Conservation (phyloP, 2,888 invertebrate species). For the Camptogramma bilineatum region DNA sequence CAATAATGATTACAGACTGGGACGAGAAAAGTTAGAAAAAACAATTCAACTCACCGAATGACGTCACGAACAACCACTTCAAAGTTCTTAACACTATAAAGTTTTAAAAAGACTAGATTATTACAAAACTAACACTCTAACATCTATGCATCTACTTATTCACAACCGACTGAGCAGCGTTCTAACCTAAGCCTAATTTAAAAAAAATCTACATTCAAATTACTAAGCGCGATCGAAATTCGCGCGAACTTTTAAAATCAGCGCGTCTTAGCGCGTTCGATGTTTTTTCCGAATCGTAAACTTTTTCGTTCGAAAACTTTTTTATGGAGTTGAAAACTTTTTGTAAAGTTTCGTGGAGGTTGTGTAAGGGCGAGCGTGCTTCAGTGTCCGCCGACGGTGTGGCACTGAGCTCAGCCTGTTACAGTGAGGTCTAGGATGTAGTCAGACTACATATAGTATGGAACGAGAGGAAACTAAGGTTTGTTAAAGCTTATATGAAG, state of each 20-base stretch:
- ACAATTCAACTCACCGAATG: constrained; percentile 37
- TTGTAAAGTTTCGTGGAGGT: constrained; percentile 39
- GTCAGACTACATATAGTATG: constrained; percentile 49
- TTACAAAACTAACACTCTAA: constrained; percentile 55
- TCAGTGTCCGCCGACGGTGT: constrained; percentile 67
- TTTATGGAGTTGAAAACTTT: constrained; percentile 21
- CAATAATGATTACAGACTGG: constrained; percentile 17
- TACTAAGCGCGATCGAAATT: constrained; percentile 8
- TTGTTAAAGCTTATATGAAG: not conserved
- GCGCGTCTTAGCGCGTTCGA: not conserved
- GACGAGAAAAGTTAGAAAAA: constrained; percentile 17
- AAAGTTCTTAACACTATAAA: constrained; percentile 30
- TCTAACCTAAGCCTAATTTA: constrained; percentile 45
- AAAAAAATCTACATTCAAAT: constrained; percentile 21
- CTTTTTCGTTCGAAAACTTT: constrained; percentile 11
- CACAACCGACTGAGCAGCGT: constrained; percentile 66
- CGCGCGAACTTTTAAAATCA: not conserved
- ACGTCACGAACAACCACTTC: constrained; percentile 22
- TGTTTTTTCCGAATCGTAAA: constrained; percentile 27
- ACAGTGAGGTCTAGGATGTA: constrained; percentile 77
- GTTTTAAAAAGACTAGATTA: constrained; percentile 34
- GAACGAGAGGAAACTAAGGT: constrained; percentile 9
- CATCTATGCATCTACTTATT: constrained; percentile 55
- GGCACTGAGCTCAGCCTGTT: constrained; percentile 56
- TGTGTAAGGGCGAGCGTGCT: constrained; percentile 59